Percentiles rank a stretch among this genome's conserved stretches.
Evolutionary conservation across 2,888 invertebrate species (phyloP).

Genomic region (Alloscopus bannaensis): DNA sequence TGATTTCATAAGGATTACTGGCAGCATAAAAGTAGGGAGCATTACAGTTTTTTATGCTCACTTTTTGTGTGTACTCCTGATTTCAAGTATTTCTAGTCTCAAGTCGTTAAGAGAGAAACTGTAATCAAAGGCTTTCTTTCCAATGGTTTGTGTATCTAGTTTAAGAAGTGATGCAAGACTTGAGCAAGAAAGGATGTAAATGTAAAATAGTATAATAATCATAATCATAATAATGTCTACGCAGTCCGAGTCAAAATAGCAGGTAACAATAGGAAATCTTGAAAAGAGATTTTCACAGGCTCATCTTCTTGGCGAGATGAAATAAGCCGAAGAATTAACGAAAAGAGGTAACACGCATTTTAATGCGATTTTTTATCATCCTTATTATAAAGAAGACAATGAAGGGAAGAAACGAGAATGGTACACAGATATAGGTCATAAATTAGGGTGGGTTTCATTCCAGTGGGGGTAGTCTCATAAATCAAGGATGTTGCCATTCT

Average conservation of each 20-base stretch:
- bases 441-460: conserved; percentile 72
- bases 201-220: conserved; percentile 47
- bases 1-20: too few species aligned
- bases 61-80: conserved; percentile 15
- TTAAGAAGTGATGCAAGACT: neutral
- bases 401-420: conserved; percentile 45
- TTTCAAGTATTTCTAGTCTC: neutral
- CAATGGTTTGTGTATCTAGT: conserved; percentile 1
- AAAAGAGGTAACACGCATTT: conserved; percentile 70
- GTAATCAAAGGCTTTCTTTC: conserved; percentile 1
- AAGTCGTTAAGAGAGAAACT: neutral
- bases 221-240: conserved; percentile 40
- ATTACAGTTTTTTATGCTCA: neutral
- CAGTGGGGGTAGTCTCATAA: conserved; percentile 63
- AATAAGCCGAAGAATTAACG: conserved; percentile 69
- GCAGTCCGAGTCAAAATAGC: conserved; percentile 2
- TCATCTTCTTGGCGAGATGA: too few species aligned
- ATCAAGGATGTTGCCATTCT: conserved; percentile 71
- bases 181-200: conserved; percentile 22
- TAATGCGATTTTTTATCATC: conserved; percentile 71
- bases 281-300: too few species aligned
- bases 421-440: conserved; percentile 70
- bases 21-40: neutral
- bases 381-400: conserved; percentile 69
- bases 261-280: too few species aligned